Conservation (phyloP, 2,797 vertebrate genomes). For the Furcifer pardalis region DNA sequence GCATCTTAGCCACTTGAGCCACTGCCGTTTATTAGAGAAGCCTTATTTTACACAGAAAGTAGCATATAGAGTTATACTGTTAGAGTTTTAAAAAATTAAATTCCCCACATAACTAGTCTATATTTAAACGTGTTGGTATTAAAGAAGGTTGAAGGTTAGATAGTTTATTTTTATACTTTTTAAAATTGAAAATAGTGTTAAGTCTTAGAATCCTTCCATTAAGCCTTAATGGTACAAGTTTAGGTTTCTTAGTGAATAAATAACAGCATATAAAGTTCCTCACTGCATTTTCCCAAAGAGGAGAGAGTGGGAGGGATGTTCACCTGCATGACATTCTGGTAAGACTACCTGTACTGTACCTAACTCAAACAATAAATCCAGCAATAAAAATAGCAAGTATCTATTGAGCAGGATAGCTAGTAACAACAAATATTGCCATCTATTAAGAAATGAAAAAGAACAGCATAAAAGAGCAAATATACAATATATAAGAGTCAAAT, state of each 20-base stretch:
- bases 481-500: no score
- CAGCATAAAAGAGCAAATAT: no score
- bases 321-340: not conserved
- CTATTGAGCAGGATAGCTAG: no score
- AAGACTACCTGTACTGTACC: not conserved
- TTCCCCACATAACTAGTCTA: no score
- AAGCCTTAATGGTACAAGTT: not conserved
- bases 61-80: no score
- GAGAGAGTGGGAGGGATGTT: not conserved
- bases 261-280: not conserved
- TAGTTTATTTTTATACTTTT: no score
- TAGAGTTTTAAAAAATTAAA: no score
- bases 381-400: not conserved
- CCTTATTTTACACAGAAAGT: not conserved
- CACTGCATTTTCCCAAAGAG: not conserved
- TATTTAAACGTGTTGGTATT: no score
- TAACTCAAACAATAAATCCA: not conserved
- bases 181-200: no score
- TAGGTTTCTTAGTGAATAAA: not conserved
- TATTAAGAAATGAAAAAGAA: no score
- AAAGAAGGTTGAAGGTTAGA: no score
- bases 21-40: not conserved
- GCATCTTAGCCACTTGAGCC: not conserved
- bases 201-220: not conserved
- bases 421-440: no score